Conservation (phyloP, 2,113 vertebrate species). For the Sialia sialis region DNA sequence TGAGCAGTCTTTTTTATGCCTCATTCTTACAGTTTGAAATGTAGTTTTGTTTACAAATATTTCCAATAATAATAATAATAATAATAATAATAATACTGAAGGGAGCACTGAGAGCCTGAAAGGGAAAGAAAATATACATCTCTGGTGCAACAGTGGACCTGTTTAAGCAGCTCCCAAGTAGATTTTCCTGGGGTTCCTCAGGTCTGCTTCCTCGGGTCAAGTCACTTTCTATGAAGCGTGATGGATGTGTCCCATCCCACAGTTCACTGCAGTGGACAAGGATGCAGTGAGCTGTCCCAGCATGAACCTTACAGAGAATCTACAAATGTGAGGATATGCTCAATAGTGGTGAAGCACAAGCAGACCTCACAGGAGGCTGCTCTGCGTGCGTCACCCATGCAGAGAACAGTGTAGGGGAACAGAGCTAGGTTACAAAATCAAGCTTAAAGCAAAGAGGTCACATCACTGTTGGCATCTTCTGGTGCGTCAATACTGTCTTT, state of each 20-base stretch:
- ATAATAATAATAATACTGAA: not conserved
- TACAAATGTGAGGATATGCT: not conserved
- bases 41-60: not conserved
- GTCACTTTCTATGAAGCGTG: not conserved
- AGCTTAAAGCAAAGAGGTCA: not conserved
- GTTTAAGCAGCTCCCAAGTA: not conserved
- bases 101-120: not conserved
- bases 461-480: accelerated
- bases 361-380: not conserved
- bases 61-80: not conserved
- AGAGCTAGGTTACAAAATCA: not conserved
- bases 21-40: not conserved
- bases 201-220: not conserved
- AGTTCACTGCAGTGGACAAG: not conserved
- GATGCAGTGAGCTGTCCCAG: not conserved
- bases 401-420: not conserved
- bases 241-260: not conserved
- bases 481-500: not conserved
- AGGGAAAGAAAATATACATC: not conserved
- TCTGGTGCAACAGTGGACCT: not conserved
- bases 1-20: not conserved
- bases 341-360: not conserved
- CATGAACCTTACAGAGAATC: not conserved
- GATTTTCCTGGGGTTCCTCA: not conserved
- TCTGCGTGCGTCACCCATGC: accelerated